Base-by-base conservation (phyloP, 2,888 invertebrate species). In the Metacarcinus magister region DNA sequence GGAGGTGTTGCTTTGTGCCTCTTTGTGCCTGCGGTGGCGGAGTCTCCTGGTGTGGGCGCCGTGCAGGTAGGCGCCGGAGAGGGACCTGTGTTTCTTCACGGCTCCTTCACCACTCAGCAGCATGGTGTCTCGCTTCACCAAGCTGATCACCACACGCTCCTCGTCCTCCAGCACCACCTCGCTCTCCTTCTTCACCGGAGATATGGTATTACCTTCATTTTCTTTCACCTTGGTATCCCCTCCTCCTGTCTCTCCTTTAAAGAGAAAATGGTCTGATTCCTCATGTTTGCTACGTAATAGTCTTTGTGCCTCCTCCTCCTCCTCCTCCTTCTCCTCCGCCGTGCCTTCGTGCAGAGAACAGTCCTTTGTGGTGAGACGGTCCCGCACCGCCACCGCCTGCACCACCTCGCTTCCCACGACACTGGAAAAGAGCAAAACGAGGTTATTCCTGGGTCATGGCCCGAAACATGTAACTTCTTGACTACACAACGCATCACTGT, bases 51-150 rank as follows among this genome's bases (percentile, higher is more conserved):
- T 89, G 28, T 46, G 60, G 28, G 89, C 89, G 46, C 90, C 95
- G 43, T 93, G 96, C 16, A 96, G 89, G 82, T 95, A 39, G 43
- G 90, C 93, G 43, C 95, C 44, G 19, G 96, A 87, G 93, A 95
- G 95, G 2, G 93, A 67, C 32, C 67, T 93, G 75, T 93, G 93
- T 13, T 39, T 32, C 16, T 82, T 89, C 87, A 54, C 60, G 43
- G 93, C 54, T 19, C 93, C 96, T 32, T 75, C 89, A 89, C 93
- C 67, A 46, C 93, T 93, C 39, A 96, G 39, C 39, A 92, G 87
- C 93, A 95, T 43, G 16, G 96, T 95, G 90, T 95, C 96, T 90
- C 96, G 95, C 93, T 96, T 96, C 96, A 95, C 96, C 28, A 96
- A 44, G n/a, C 96, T 96, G 43, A 96, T 96, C 75, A 96, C 92